Evolutionary conservation across 2,797 vertebrate species (phyloP), one percentile per base, ranked within the genome.

Genomic region (Salarias fasciatus): DNA sequence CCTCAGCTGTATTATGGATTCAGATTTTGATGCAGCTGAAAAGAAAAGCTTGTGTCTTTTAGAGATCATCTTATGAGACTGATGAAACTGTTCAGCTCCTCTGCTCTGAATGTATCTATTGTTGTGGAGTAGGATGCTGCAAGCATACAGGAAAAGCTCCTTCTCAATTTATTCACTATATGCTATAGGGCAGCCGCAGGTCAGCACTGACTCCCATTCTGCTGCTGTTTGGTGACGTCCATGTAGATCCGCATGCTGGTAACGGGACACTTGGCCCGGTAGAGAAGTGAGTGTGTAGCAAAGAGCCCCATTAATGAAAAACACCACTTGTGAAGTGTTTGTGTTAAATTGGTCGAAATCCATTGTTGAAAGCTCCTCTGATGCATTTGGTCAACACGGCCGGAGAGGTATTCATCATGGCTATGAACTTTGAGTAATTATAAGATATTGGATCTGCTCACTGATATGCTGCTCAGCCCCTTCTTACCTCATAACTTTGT

Each of bases 401-500:
- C 60, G 40, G 28, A 53, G 75, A 66, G 47, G 54, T 1, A 77
- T 65, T 75, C 18, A 24, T 24, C 18, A 24, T 3, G 18, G 2
- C 18, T 24, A 2, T 52, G 36, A 41, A 41, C 5, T 18, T 54
- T 38, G 31, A 69, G 63, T 72, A 65, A 73, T 78, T 83, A 64
- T 41, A 41, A 55, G 63, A 49, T 65, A 80, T 35, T 66, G 29
- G 45, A 71, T 75, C 54, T 13, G 11, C 80, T 66, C 63, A 65
- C 51, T 53, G 54, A 75, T 81, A 63, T 54, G 36, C 78, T 64
- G 57, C 50, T 43, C 59, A 18, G 54, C 49, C 53, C 53, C 15
- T 36, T 38, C 55, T 70, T 40, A 58, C 70, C 47, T 88, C 50
- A 69, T 63, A 35, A 68, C 70, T 69, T 62, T 53, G 53, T 72